Evolutionary conservation across 2,888 invertebrate species (phyloP).

Genomic region (Phytoseiulus persimilis): DNA sequence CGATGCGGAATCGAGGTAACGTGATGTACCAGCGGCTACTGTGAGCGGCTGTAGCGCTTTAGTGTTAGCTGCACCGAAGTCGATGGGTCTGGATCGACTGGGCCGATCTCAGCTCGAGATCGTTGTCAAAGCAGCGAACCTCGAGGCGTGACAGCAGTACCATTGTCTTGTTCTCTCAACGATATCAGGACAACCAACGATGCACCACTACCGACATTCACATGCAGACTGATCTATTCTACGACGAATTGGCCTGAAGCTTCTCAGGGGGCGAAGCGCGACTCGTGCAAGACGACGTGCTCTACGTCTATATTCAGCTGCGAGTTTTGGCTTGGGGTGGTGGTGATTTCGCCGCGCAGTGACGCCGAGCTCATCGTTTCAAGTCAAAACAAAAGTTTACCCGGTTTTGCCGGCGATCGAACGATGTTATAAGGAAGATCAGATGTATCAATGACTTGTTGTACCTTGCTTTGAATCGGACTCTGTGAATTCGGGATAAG

Average conservation of each 20-base stretch:
- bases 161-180: not conserved
- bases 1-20: not conserved
- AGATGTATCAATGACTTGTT: slow-evolving; percentile 29
- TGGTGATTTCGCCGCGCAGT: not conserved
- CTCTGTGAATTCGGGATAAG: slow-evolving; percentile 30
- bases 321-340: not conserved
- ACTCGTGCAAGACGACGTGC: not conserved
- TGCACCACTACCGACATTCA: not conserved
- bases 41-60: not conserved
- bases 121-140: not conserved
- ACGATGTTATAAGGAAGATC: slow-evolving; percentile 30
- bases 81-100: not conserved
- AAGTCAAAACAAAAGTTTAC: slow-evolving; percentile 10
- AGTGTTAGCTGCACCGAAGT: not conserved
- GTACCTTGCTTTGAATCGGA: slow-evolving; percentile 26
- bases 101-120: not conserved
- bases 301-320: not conserved
- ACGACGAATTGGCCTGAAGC: not conserved
- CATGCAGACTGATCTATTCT: not conserved
- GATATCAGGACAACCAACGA: not conserved
- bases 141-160: not conserved
- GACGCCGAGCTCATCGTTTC: not conserved
- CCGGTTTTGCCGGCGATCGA: slow-evolving; percentile 37
- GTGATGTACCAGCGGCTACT: not conserved
- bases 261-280: not conserved